phyloP scores from a whole-genome alignment of 2,797 vertebrate species.

The Lycodopsis pacificus region DNA sequence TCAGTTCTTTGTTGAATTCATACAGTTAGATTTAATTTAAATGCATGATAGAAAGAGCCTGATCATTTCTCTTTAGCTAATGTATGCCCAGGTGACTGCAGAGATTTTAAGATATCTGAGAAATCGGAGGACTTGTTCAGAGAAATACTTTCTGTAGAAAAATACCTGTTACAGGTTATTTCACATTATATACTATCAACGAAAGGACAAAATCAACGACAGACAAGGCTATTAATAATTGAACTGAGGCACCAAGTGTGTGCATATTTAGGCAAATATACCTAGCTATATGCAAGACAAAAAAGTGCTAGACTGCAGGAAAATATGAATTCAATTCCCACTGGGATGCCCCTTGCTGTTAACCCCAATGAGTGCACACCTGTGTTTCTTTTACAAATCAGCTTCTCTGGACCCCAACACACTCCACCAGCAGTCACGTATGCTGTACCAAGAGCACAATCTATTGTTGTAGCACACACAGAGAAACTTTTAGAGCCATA shows the following conservation, averaged over 20 bases:
- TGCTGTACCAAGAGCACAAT: constrained; percentile 20
- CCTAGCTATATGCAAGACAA: not conserved
- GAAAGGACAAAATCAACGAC: constrained; percentile 4
- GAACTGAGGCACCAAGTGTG: not conserved
- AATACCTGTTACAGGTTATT: not conserved
- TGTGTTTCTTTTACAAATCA: not conserved
- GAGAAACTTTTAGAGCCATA: constrained; percentile 33
- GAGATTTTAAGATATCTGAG: not conserved
- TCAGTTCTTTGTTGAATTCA: not conserved
- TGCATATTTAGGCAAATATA: not conserved
- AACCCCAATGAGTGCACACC: not conserved
- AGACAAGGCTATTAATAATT: not conserved
- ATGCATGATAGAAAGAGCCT: not conserved
- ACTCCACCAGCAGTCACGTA: constrained; percentile 20
- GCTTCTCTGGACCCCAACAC: constrained; percentile 4
- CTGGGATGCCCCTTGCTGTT: not conserved
- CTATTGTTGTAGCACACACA: constrained; percentile 9
- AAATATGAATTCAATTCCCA: constrained; percentile 6
- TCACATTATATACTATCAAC: not conserved
- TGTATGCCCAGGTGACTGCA: not conserved
- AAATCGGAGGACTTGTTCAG: not conserved
- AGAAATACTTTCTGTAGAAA: not conserved
- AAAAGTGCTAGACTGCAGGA: not conserved
- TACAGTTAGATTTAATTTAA: constrained; percentile 13
- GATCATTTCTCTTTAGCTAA: constrained; percentile 1